Base-by-base conservation (phyloP, 1,140 invertebrate species). In the Metaphire vulgaris region DNA sequence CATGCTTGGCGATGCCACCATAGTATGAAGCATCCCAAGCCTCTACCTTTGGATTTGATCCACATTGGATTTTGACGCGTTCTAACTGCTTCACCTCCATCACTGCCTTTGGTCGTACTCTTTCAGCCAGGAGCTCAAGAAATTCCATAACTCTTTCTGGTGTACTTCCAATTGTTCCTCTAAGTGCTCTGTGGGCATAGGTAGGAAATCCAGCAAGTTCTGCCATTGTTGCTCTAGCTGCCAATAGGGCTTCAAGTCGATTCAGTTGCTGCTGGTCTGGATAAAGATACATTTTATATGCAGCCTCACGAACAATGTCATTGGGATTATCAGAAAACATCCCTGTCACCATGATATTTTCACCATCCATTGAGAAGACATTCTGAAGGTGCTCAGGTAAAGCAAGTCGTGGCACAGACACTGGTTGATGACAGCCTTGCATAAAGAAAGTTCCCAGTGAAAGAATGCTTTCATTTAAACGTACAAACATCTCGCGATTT, bases 371-470 rank as follows among this genome's bases (percentile, higher is more conserved):
- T 75, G 41, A 65, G n/a, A 70, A 93, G 92, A 91, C 89, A 80
- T 92, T 88, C 79, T 90, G 87, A 29, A 96, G 88, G 83, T 90
- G 87, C 77, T 90, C 86, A 1, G 94, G 93, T 16, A 97, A 85
- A 34, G 86, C 80, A 33, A 88, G 87, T 78, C 90, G 89, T 0
- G 89, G 86, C 0, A 96, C 87, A 34, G 88, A 80, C 72, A 90
- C 87, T 1, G 92, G 89, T 56, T 89, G 89, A 21, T 91, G 89
- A 0, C 91, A 89, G 31, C 91, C 91, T 66, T 90, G 87, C 89
- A 94, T 92, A 83, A 98, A 98, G 80, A 90, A 89, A 82, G 95
- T 94, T 0, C 95, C 94, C 1, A 92, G 86, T 85, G 93, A 89
- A 69, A 92, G 83, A 74, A 94, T 93, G 64, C 88, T 87, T 84